A percentile compares a stretch with the other conserved stretches of the same genome.
These are phyloP conservation scores for Electrophaes corylata DNA, from an alignment of 2,888 invertebrate species.

Conservation along the genomic window DNA sequence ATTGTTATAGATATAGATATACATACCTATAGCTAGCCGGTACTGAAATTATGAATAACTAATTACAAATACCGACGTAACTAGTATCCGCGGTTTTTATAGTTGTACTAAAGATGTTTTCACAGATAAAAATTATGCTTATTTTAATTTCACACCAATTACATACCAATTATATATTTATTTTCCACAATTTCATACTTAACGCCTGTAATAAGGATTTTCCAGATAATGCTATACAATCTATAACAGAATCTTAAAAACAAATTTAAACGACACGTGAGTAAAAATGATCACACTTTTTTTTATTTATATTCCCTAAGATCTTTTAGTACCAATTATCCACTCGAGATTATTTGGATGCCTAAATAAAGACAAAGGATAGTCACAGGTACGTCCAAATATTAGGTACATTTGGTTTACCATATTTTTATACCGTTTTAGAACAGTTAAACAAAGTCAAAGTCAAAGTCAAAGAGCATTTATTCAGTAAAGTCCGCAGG, in stretches of 20 bases:
- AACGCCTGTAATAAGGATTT: not conserved
- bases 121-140: not conserved
- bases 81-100: not conserved
- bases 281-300: too few relatives aligned
- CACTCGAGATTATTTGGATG: too few relatives aligned
- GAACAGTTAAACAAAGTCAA: too few relatives aligned
- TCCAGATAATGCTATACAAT: not conserved
- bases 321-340: too few relatives aligned
- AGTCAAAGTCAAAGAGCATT: too few relatives aligned
- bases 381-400: too few relatives aligned
- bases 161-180: not conserved
- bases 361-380: too few relatives aligned
- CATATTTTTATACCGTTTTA: too few relatives aligned
- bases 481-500: too few relatives aligned
- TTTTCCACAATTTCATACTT: slow-evolving; percentile 12
- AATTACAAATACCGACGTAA: not conserved
- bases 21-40: not conserved
- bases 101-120: not conserved
- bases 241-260: not conserved
- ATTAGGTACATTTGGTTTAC: too few relatives aligned
- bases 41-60: not conserved
- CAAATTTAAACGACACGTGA: not conserved
- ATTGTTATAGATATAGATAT: too few relatives aligned
- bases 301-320: too few relatives aligned
- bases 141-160: slow-evolving; percentile 6